Conservation (phyloP, 2,113 vertebrate species). For the Fulica atra region DNA sequence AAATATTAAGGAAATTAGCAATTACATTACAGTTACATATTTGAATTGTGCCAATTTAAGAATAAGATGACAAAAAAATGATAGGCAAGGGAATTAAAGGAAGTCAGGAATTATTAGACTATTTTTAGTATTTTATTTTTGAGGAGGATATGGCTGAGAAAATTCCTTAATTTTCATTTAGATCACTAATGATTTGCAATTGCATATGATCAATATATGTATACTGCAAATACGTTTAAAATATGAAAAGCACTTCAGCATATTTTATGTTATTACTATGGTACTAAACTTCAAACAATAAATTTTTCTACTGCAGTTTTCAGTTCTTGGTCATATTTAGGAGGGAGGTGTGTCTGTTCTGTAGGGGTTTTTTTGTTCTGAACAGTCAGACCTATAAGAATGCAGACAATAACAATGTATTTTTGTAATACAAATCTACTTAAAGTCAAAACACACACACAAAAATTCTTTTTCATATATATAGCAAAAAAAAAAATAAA, state of each 20-base stretch:
- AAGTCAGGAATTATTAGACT: not conserved
- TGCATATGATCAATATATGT: not conserved
- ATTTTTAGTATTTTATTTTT: not conserved
- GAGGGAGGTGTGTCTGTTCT: fast-evolving
- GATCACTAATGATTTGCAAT: not conserved
- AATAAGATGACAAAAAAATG: not conserved
- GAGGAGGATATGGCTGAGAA: not conserved
- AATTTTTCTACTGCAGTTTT: not conserved
- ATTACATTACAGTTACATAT: not conserved
- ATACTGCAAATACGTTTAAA: not conserved
- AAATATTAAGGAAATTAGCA: not conserved
- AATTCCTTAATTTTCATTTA: not conserved
- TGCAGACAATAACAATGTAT: not conserved
- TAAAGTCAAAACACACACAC: not conserved
- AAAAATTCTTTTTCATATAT: not conserved
- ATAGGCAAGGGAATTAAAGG: not conserved
- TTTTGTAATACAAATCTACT: not conserved
- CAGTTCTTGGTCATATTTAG: not conserved
- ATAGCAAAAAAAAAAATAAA: not conserved
- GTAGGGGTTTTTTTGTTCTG: not conserved
- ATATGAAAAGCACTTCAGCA: not conserved
- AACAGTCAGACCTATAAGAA: not conserved
- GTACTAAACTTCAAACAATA: not conserved
- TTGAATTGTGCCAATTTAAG: not conserved
- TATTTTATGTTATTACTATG: not conserved